These are phyloP conservation scores for Melanerpes formicivorus DNA, from an alignment of 2,113 vertebrate genomes.

Conservation along the genomic window DNA sequence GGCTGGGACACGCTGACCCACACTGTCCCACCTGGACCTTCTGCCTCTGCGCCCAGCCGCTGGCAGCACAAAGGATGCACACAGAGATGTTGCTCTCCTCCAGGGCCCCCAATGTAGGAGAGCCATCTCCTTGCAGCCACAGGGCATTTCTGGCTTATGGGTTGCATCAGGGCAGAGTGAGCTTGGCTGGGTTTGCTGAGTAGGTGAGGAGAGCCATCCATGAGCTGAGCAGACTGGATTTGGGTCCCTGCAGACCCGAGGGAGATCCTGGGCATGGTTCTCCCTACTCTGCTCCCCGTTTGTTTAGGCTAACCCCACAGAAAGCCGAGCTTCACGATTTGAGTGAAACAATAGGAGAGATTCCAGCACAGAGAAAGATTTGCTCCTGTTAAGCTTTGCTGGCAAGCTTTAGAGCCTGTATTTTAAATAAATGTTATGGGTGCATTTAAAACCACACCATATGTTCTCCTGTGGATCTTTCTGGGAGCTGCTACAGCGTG, in stretches of 20 bases:
- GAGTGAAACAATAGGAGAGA: background rate
- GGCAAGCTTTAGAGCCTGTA: conserved; percentile 32
- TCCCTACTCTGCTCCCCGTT: background rate
- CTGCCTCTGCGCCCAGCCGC: background rate
- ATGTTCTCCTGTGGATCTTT: conserved; percentile 17
- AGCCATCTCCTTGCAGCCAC: background rate
- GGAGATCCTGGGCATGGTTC: background rate
- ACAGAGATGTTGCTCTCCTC: background rate
- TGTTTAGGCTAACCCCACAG: background rate
- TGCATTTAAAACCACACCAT: conserved; percentile 51
- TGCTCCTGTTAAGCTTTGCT: conserved; percentile 26
- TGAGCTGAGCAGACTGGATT: background rate
- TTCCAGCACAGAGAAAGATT: background rate
- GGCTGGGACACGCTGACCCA: rapidly evolving
- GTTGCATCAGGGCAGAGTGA: background rate
- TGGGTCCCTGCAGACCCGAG: background rate
- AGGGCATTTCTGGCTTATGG: background rate
- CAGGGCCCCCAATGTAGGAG: rapidly evolving
- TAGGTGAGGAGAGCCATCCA: background rate
- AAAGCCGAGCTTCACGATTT: background rate
- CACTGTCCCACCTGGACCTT: background rate
- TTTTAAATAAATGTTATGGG: conserved; percentile 65
- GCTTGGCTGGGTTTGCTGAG: background rate
- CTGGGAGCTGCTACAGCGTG: background rate
- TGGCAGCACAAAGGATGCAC: background rate